Evolutionary conservation across 2,888 invertebrate species (phyloP).

Genomic region (Mesoligia furuncula): DNA sequence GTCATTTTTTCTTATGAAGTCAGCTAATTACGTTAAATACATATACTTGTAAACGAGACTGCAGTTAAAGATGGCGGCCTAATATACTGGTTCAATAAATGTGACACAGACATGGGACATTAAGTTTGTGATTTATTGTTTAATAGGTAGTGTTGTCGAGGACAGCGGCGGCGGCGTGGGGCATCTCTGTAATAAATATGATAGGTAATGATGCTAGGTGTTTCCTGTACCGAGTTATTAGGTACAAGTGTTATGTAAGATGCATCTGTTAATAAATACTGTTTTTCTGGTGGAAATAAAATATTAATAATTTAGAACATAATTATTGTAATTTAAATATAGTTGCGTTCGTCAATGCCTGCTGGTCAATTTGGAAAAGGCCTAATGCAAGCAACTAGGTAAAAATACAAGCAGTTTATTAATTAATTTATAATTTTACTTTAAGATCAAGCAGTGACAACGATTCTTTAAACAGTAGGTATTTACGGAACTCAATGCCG

Average conservation of each 20-base stretch:
- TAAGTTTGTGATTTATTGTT: conserved; percentile 17
- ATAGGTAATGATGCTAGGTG: not conserved
- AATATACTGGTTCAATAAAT: conserved; percentile 21
- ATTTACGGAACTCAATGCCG: not conserved
- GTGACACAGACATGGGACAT: not conserved
- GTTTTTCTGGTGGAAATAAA: not conserved
- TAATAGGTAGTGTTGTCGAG: conserved; percentile 2
- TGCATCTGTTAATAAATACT: not conserved
- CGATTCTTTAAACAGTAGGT: not conserved
- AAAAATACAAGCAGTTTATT: not conserved
- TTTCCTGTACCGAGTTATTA: conserved; percentile 11
- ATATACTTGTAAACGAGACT: conserved; percentile 7
- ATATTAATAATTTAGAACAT: not conserved
- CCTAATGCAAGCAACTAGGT: too few species aligned
- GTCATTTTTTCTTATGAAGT: conserved; percentile 31
- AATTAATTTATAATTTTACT: not conserved
- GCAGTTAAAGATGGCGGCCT: conserved; percentile 24
- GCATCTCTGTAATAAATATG: not conserved
- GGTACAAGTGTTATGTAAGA: conserved; percentile 6
- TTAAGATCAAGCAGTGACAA: not conserved
- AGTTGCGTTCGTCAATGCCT: not conserved
- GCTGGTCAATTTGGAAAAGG: not conserved
- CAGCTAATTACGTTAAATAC: conserved; percentile 31
- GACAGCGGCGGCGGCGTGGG: too few species aligned
- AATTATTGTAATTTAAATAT: not conserved